These are phyloP conservation scores for Tragelaphus strepsiceros DNA, from an alignment of 2,113 vertebrate genomes.

Conservation along the genomic window DNA sequence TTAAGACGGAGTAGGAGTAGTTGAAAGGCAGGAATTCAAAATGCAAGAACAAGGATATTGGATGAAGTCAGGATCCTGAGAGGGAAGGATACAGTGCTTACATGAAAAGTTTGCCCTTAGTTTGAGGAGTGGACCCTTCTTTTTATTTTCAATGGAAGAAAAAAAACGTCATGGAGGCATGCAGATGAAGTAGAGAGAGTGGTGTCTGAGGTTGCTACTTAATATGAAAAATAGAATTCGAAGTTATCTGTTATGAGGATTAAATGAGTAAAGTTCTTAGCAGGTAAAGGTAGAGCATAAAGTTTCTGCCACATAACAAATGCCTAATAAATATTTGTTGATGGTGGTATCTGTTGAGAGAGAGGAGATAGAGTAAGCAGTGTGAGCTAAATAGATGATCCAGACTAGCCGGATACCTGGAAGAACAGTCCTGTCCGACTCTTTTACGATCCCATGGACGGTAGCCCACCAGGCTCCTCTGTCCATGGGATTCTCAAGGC, in stretches of 20 bases:
- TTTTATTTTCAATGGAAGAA: neutral
- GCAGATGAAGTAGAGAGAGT: neutral
- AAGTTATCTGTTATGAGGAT: neutral
- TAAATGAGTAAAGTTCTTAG: neutral
- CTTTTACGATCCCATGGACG: neutral
- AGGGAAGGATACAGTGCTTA: neutral
- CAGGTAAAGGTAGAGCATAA: neutral
- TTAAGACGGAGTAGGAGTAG: neutral
- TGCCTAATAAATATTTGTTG: neutral
- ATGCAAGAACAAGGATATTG: neutral
- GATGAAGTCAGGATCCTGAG: neutral
- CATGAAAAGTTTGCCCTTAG: neutral
- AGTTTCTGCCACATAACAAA: neutral
- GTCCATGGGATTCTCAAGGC: neutral
- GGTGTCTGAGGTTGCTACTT: neutral
- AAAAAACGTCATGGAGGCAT: neutral
- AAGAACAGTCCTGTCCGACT: neutral
- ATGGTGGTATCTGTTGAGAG: neutral
- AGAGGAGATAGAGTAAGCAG: neutral
- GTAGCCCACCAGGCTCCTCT: neutral
- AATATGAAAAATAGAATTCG: neutral
- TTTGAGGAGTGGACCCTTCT: neutral
- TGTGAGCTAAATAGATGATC: neutral
- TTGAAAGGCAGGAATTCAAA: neutral
- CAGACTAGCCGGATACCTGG: neutral